These are phyloP conservation scores for Regulus satrapa DNA, from an alignment of 2,113 vertebrate genomes.

Conservation along the genomic window DNA sequence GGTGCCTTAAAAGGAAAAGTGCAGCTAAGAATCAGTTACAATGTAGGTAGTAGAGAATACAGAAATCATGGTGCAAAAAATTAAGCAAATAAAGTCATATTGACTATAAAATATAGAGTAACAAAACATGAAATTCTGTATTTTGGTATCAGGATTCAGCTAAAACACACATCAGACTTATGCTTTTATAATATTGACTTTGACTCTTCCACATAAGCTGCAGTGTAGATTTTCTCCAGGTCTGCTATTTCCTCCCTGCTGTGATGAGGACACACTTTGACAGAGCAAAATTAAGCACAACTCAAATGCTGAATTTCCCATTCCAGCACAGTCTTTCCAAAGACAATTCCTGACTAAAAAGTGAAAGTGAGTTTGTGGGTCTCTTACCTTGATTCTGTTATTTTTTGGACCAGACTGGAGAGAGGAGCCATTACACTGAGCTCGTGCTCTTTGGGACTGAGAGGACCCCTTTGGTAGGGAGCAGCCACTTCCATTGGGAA, in stretches of 20 bases:
- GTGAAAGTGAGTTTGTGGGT: neutral
- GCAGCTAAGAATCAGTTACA: neutral
- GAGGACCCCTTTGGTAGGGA: neutral
- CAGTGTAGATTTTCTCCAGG: neutral
- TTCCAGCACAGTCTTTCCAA: neutral
- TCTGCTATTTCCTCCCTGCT: neutral
- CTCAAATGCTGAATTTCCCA: neutral
- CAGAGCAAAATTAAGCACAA: neutral
- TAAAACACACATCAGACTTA: neutral
- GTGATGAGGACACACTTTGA: neutral
- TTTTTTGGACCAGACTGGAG: neutral
- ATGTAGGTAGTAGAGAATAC: neutral
- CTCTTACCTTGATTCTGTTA: slow-evolving; percentile 64
- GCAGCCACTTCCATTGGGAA: slow-evolving; percentile 50
- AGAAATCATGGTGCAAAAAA: neutral
- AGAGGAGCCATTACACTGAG: slow-evolving; percentile 59
- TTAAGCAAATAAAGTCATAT: neutral
- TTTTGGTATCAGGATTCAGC: neutral
- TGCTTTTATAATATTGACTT: neutral
- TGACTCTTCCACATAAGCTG: neutral
- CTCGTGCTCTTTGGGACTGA: neutral
- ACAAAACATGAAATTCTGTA: neutral
- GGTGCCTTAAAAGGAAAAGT: neutral
- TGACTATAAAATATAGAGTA: neutral
- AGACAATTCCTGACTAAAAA: neutral